Base-by-base conservation (phyloP, 2,888 invertebrate genomes). In the Eudemis profundana region DNA sequence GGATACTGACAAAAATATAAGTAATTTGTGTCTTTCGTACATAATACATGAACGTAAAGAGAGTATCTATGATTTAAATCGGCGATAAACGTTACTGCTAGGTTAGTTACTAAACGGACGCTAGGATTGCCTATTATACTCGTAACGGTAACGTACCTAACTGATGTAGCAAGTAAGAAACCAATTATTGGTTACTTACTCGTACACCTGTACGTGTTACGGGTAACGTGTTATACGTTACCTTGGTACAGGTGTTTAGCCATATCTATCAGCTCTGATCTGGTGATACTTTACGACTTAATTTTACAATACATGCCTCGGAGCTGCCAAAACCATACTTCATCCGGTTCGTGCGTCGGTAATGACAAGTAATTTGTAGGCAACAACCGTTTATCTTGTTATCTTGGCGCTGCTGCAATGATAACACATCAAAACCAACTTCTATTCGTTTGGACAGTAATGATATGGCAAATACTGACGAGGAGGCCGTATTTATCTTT, bases 241-340 rank as follows among this genome's bases (percentile, higher is more conserved):
- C 10, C 15, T 29, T 12, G 10, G 14, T 15, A 14, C 4, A 4
- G 12, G 17, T 15, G 27, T 7, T 27, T 8, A 33, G 12, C 33
- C 33, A 5, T 8, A 23, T n/a, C 23, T 3, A 8, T 27, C 14
- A 23, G 3, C 3, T 17, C 19, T 17, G 12, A 15, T 40, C 40
- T 4, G 36, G 53, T 38, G 40, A 40, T 53, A 40, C 23, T 38
- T 53, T 38, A 38, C 36, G 19, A 19, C 15, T 38, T 53, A 40
- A 53, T 38, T 21, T 42, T 42, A 40, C 10, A 15, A 42, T 54
- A 29, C 54, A 12, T 19, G 29, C 42, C 15, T 44, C 42, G 14
- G 29, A 5, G 56, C 56, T 56, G 56, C 56, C 40, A 56, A 42
- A 56, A 56, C 29, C 56, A 44, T 44, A 44, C n/a, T 56, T 56